These are phyloP conservation scores for Orbicella faveolata DNA, from an alignment of 64 coral and sea anemone genomes.

Conservation along the genomic window DNA sequence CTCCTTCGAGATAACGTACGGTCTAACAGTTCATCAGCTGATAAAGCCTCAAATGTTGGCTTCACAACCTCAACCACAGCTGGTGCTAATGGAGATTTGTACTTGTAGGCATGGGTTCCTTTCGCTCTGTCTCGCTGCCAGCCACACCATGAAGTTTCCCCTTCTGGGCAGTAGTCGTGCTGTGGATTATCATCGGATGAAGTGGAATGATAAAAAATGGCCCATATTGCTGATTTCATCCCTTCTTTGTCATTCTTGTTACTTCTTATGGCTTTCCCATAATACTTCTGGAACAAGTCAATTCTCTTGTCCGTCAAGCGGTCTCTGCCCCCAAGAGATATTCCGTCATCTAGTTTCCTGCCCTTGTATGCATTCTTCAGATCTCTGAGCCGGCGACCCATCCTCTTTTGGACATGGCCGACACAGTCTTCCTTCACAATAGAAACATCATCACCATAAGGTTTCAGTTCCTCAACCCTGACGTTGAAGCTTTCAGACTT, in stretches of 20 bases:
- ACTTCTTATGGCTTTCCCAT: too few species aligned
- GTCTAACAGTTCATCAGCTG: slow-evolving; percentile 30
- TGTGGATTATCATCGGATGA: background rate
- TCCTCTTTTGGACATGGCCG: too few species aligned
- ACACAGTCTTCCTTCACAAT: too few species aligned
- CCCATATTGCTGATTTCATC: background rate
- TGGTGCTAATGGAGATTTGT: slow-evolving; percentile 18
- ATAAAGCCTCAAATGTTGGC: slow-evolving; percentile 22
- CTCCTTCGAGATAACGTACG: slow-evolving; percentile 27
- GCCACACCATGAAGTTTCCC: background rate
- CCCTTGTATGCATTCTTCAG: too few species aligned
- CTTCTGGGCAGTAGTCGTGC: background rate
- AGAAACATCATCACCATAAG: too few species aligned
- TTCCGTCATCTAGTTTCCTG: too few species aligned
- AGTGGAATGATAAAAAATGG: background rate
- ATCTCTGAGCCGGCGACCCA: too few species aligned
- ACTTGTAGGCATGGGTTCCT: background rate
- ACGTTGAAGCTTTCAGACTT: too few species aligned
- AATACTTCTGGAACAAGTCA: too few species aligned
- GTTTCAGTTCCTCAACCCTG: too few species aligned
- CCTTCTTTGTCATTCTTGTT: background rate
- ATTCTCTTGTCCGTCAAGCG: too few species aligned
- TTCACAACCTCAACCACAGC: slow-evolving; percentile 38
- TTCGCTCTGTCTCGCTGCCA: background rate
- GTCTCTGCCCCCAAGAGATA: too few species aligned